Evolutionary conservation across 1,140 invertebrate species (phyloP).

Genomic region (Riptortus pedestris): DNA sequence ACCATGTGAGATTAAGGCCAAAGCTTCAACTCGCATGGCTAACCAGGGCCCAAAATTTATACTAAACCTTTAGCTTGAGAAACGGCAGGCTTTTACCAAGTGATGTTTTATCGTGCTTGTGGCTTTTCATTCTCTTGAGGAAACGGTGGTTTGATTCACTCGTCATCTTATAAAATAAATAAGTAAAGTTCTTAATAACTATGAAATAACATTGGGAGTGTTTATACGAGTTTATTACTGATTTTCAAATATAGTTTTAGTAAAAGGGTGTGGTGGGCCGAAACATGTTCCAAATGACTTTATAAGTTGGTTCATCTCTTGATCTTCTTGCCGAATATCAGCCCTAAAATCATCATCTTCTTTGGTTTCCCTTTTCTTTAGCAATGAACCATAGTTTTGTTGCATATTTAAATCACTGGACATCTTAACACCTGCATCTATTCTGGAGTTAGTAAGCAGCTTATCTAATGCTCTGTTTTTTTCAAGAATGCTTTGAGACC

Average conservation of each 20-base stretch:
- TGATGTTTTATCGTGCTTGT: no score
- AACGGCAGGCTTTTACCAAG: no score
- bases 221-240: no score
- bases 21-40: no score
- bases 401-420: not conserved
- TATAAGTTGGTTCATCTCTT: not conserved
- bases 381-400: not conserved
- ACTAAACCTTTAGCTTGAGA: no score
- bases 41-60: no score
- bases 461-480: not conserved
- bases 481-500: not conserved
- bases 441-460: not conserved
- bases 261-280: not conserved
- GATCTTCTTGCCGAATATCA: not conserved
- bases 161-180: no score
- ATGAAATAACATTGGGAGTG: no score
- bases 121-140: no score
- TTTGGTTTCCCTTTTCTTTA: not conserved
- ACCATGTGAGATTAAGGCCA: no score
- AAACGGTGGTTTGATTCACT: no score
- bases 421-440: not conserved
- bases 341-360: not conserved
- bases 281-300: not conserved
- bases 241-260: not conserved
- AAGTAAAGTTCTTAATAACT: no score